phyloP scores from a whole-genome alignment of 2,888 invertebrate species.

The Prosapia bicincta region DNA sequence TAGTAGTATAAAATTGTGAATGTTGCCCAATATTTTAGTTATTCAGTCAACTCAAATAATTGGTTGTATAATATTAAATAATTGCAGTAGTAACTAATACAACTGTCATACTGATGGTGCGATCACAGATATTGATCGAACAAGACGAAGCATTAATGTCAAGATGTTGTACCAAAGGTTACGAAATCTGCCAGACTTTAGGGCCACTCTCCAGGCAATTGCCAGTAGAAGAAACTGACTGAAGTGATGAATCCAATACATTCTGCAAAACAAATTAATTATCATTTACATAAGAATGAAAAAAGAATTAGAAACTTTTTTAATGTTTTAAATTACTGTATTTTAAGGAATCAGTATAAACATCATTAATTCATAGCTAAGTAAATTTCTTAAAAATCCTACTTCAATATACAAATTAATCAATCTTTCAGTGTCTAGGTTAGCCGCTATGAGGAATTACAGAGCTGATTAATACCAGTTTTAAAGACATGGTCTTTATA shows the following conservation, averaged over 20 bases:
- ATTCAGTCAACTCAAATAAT: not conserved
- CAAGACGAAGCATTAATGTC: not conserved
- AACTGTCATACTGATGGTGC: not conserved
- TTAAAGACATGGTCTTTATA: too few relatives aligned
- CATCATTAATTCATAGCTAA: too few relatives aligned
- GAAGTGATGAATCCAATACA: constrained; percentile 44
- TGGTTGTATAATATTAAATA: not conserved
- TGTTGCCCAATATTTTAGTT: not conserved
- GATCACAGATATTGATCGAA: not conserved
- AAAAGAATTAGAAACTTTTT: too few relatives aligned
- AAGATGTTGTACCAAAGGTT: constrained; percentile 6
- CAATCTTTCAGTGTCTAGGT: too few relatives aligned
- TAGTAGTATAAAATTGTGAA: not conserved
- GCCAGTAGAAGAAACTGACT: constrained; percentile 42
- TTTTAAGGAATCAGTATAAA: too few relatives aligned
- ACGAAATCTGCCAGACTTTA: constrained; percentile 17
- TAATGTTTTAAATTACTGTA: too few relatives aligned
- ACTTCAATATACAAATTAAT: too few relatives aligned
- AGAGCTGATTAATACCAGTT: too few relatives aligned
- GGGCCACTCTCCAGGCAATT: constrained; percentile 40
- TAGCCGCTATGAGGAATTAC: too few relatives aligned
- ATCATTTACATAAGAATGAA: too few relatives aligned
- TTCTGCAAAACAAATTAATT: too few relatives aligned
- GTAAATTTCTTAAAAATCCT: too few relatives aligned
- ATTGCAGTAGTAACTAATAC: not conserved